These are phyloP conservation scores for Electrophaes corylata DNA, from an alignment of 2,888 invertebrate genomes.

Conservation along the genomic window DNA sequence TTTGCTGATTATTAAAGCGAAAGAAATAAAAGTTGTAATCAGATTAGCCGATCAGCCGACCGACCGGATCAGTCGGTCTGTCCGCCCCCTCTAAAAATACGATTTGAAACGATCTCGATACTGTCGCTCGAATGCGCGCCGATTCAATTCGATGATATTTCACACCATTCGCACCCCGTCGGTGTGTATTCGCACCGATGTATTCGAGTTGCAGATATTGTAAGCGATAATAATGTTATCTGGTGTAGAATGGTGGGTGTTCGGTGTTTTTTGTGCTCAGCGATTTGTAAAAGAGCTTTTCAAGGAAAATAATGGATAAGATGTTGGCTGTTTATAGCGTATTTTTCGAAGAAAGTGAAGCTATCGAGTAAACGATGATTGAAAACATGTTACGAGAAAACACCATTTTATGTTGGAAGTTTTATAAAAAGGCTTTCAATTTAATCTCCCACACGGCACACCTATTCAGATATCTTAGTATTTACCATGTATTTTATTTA, in stretches of 20 bases:
- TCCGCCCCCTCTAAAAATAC: slow-evolving; percentile 8
- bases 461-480: too few species aligned
- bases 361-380: background rate
- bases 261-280: slow-evolving; percentile 26
- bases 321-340: background rate
- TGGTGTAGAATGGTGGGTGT: slow-evolving; percentile 8
- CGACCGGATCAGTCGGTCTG: slow-evolving; percentile 9
- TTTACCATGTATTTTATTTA: too few species aligned
- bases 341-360: background rate
- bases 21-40: background rate
- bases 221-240: slow-evolving; percentile 29
- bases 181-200: slow-evolving; percentile 18
- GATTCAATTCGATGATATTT: slow-evolving; percentile 49
- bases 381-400: too few species aligned
- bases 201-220: slow-evolving; percentile 15
- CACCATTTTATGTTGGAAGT: background rate
- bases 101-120: slow-evolving; percentile 45
- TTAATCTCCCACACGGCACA: too few species aligned
- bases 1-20: background rate
- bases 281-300: slow-evolving; percentile 25
- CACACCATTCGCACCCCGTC: slow-evolving; percentile 42
- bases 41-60: background rate
- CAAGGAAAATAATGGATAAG: slow-evolving; percentile 11
- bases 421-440: too few species aligned
- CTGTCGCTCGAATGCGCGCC: slow-evolving; percentile 41